A percentile compares a stretch with the other conserved stretches of the same genome.
phyloP scores from a whole-genome alignment of 2,113 vertebrate species.

The Ictidomys tridecemlineatus region DNA sequence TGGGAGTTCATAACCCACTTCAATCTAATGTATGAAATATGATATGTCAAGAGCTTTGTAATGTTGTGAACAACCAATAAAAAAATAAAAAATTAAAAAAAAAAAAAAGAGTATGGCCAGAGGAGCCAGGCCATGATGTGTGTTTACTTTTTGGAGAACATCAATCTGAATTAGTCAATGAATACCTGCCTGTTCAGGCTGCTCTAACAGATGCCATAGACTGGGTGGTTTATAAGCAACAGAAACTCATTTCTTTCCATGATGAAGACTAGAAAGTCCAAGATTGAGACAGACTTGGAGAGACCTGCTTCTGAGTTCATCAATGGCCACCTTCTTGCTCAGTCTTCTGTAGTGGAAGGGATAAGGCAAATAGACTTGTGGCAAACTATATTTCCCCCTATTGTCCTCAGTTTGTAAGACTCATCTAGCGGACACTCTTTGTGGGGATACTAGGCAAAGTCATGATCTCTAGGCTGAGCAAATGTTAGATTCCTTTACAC shows the following conservation, averaged over 20 bases:
- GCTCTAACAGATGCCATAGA: neutral
- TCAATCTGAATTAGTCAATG: neutral
- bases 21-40: too few species aligned
- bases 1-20: too few species aligned
- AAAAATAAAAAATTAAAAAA: too few species aligned
- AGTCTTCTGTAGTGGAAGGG: neutral
- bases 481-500: neutral
- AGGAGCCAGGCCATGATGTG: accelerated
- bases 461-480: neutral
- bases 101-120: neutral
- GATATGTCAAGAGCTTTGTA: too few species aligned
- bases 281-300: neutral
- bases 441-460: neutral
- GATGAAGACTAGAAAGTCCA: neutral
- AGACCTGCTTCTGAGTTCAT: neutral
- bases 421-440: neutral
- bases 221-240: neutral
- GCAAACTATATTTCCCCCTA: neutral
- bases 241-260: neutral
- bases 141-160: neutral
- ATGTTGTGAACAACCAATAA: too few species aligned
- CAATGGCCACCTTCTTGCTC: neutral
- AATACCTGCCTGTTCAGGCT: neutral
- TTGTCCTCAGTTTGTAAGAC: neutral
- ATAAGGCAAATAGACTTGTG: neutral